Evolutionary conservation across 1,140 invertebrate species (phyloP), one percentile per base, ranked within the genome.

Genomic region (Drosophila persimilis): DNA sequence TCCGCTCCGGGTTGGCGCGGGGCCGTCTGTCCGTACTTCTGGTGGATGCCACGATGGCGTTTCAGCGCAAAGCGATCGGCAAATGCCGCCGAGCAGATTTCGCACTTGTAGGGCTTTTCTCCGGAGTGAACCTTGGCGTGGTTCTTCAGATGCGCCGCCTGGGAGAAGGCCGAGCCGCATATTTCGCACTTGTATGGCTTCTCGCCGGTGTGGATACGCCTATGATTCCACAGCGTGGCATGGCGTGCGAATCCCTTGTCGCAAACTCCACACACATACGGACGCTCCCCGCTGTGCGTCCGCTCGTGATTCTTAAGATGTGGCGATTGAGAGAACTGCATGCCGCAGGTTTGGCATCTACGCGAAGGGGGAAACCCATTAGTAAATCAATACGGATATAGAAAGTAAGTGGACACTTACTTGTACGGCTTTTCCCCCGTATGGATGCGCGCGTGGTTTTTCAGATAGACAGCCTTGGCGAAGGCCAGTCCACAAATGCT

Each of bases 401-500:
- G 20, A 8, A 9, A 6, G 5, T 13, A 39, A 39, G 15, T n/a
- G 5, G 8, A 41, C 20, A 41, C 66, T 81, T 91, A 94, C 92
- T 96, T 95, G 89, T 97, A 97, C 1, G 96, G 96, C 83, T 97
- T 96, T 90, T 97, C 96, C 46, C 95, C 95, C 3, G 94, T 95
- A 52, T 97, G 96, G 79, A 97, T 96, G 57, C 96, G 93, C 39
- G 95, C 95, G 91, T 97, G 96, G 91, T 99, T 99, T 90, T 98
- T 98, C 51, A 98, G 93, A 92, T 97, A 97, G 7, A 96, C 96
- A 45, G 96, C 96, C 92, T 96, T 96, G 24, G 97, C 97, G 92
- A 99, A 99, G 61, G 97, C 96, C 63, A 98, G 94, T 24, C 96
- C 97, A 92, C 98, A 99, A 43, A 97, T 96, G 77, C 97, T 96